Base-by-base conservation (phyloP, 1,140 invertebrate species). In the Sinella curviseta region DNA sequence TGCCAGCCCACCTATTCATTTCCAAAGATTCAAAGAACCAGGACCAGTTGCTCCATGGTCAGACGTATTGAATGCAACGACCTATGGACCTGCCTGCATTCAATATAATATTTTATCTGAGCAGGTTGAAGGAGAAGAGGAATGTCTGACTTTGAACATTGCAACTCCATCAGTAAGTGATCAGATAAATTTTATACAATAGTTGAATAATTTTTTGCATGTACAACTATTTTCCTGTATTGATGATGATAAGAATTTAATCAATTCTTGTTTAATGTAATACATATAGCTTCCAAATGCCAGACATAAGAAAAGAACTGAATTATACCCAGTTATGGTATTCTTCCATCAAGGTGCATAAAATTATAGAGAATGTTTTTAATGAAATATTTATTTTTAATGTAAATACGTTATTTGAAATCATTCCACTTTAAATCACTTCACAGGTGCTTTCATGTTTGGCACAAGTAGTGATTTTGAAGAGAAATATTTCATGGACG, bases 81-180 rank as follows among this genome's bases (percentile, higher is more conserved):
- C 89, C 65, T 90, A 90, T 80, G 89, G 90, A 0, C 86, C 90
- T 0, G 88, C 91, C 28, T 95, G 93, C 82, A 90, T 90, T 26
- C 94, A 95, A 36, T 85, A 86, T 77, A 80, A 85, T 85, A n/a
- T 86, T 83, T n/a, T 82, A 77, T 65, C 85, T 80, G 79, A 85
- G 82, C 33, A 74, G 14, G 81, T 80, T 20, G 81, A 82, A 76
- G 85, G 85, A 36, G 78, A 83, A 67, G 93, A 94, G 84, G 92
- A 94, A 84, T 94, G 92, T 83, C 86, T 94, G 2, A 87, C 89
- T 0, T 81, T 93, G 8, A 92, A 93, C 84, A 88, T 93, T 33
- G 92, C 91, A 83, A 90, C 90, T 4, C 75, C 77, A 0, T 57
- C 76, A 33, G 74, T 81, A 35, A 26, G 17, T 33, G n/a, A 35